Evolutionary conservation across 2,888 invertebrate genomes (phyloP).

Genomic region (Eupithecia vulgata): DNA sequence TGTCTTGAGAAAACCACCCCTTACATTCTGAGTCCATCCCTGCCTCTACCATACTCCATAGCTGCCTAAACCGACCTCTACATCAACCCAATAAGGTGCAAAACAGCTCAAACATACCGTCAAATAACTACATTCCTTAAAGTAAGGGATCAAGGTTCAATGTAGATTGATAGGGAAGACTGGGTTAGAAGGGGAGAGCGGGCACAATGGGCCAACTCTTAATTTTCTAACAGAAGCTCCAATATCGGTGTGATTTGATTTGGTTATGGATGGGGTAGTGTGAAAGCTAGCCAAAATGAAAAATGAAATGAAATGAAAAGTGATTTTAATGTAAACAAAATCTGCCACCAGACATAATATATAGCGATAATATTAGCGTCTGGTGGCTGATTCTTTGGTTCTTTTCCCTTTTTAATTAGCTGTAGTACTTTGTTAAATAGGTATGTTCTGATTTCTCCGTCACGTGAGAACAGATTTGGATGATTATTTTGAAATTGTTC

Average conservation of each 20-base stretch:
- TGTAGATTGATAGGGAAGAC: neutral
- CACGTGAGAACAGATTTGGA: no score
- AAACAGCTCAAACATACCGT: conserved; percentile 3
- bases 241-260: conserved; percentile 69
- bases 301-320: no score
- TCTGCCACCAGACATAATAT: no score
- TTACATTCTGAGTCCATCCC: conserved; percentile 4
- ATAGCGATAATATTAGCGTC: no score
- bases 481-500: no score
- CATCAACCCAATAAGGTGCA: conserved; percentile 22
- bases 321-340: no score
- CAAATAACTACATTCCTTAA: conserved; percentile 4
- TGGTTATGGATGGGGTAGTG: conserved; percentile 50
- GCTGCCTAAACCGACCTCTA: conserved; percentile 12
- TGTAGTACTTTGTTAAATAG: no score
- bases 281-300: neutral
- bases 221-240: conserved; percentile 66
- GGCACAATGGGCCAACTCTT: conserved; percentile 59
- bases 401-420: no score
- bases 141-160: conserved; percentile 12
- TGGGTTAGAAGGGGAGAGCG: conserved; percentile 40
- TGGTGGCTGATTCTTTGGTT: no score
- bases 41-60: neutral
- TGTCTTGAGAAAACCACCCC: neutral
- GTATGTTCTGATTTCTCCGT: no score